Percentiles rank a stretch among this genome's conserved stretches.
Conservation (phyloP, 1,140 invertebrate genomes). For the Patella vulgata region DNA sequence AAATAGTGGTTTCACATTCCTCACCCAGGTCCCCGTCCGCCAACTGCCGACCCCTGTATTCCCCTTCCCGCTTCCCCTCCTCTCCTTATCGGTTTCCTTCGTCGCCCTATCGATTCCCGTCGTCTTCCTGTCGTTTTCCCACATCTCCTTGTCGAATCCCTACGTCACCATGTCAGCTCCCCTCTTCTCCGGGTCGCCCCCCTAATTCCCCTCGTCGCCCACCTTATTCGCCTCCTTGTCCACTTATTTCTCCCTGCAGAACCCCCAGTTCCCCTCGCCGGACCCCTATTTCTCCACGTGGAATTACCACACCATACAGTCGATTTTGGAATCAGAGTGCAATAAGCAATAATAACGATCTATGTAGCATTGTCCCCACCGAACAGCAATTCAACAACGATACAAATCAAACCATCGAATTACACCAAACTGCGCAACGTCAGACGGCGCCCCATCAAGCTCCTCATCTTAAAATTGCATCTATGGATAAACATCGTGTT, state of each 20-base stretch:
- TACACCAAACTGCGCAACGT: too few species aligned
- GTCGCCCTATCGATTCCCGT: neutral
- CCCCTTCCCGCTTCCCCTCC: neutral
- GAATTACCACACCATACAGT: too few species aligned
- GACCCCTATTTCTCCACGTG: neutral
- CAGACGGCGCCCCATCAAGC: too few species aligned
- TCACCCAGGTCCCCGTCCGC: neutral
- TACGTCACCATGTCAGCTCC: neutral
- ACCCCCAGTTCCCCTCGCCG: neutral
- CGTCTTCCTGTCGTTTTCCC: neutral
- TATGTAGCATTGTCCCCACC: too few species aligned
- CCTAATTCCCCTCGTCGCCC: neutral
- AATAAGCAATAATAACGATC: too few species aligned
- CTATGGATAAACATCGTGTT: too few species aligned
- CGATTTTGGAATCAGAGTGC: too few species aligned
- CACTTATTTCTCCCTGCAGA: neutral
- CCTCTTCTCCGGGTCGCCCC: neutral
- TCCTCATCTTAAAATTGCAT: too few species aligned
- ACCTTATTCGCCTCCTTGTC: too few species aligned
- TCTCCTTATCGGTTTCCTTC: neutral
- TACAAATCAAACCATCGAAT: too few species aligned
- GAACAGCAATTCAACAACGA: too few species aligned
- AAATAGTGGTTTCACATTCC: slow-evolving; percentile 25
- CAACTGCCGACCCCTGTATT: neutral
- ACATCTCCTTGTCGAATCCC: neutral